Evolutionary conservation across 1,140 invertebrate genomes (phyloP), one percentile per base, ranked within the genome.

Genomic region (Vanessa tameamea): DNA sequence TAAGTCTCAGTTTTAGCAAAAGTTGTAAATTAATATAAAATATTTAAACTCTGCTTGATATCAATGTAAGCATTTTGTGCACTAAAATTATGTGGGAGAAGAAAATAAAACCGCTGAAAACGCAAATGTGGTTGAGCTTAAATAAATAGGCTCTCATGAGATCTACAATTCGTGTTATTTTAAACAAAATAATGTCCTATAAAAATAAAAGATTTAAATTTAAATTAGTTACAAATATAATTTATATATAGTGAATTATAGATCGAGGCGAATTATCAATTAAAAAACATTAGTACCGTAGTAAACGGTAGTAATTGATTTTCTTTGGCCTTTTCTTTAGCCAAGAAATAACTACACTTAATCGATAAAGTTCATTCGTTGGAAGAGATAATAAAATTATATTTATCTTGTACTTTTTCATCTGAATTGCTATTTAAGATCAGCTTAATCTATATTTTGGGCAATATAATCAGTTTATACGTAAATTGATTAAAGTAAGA

Each of bases 51-150:
- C 37, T 9, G 37, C 37, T 9, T 43, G 9, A 43, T n/a, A n/a
- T n/a, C 15, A 9, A n/a, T 53, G 50, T 53, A 53, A 16, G n/a
- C 50, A 53, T 53, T 53, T 53, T n/a, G 50, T 8, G 50, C 50
- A n/a, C 50, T n/a, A 15, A 53, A 53, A n/a, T 53, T 53, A n/a
- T 53, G 4, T 8, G n/a, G 50, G n/a, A 53, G 15, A 53, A 53
- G 50, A 53, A 53, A 53, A 53, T 53, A 53, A 53, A 53, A 53
- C 50, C 50, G 50, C 50, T n/a, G 50, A 20, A 53, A 53, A 53
- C 50, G 50, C 50, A 53, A 53, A n/a, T 53, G 50, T 53, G 50
- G 50, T 53, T 20, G 1, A 20, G 50, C 50, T 53, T 16, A 53
- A 53, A 53, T n/a, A 53, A 53, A 53, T 53, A 53, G 20, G 50